Evolutionary conservation across 2,113 vertebrate species (phyloP).

Genomic region (Rhodinocichla rosea): DNA sequence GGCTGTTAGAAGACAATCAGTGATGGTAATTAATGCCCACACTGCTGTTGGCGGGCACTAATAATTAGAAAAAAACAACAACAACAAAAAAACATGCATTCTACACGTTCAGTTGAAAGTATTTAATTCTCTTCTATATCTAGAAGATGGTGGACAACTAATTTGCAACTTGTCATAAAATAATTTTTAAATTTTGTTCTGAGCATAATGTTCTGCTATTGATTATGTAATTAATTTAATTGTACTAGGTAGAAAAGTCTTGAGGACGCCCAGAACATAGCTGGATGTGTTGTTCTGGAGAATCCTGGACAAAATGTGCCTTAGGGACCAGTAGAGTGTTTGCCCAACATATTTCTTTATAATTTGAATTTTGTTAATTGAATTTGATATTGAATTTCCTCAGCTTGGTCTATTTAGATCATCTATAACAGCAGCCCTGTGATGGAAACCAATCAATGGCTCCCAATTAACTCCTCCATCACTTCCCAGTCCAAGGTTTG

Average conservation of each 20-base stretch:
- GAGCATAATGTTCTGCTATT: neutral
- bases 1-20: neutral
- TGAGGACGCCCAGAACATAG: accelerated
- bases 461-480: neutral
- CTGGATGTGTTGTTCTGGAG: neutral
- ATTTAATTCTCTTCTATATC: neutral
- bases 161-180: neutral
- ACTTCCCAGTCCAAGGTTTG: neutral
- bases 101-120: neutral
- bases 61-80: neutral
- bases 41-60: neutral
- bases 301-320: neutral
- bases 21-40: neutral
- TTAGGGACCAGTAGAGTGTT: neutral
- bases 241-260: neutral
- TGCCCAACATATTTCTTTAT: neutral
- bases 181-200: neutral
- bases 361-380: neutral
- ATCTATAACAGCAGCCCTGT: neutral
- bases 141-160: neutral
- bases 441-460: neutral
- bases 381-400: neutral
- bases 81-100: neutral
- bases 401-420: neutral
- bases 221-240: neutral